These are phyloP conservation scores for Aproaerema taeniolella DNA, from an alignment of 2,888 invertebrate species.

Conservation along the genomic window DNA sequence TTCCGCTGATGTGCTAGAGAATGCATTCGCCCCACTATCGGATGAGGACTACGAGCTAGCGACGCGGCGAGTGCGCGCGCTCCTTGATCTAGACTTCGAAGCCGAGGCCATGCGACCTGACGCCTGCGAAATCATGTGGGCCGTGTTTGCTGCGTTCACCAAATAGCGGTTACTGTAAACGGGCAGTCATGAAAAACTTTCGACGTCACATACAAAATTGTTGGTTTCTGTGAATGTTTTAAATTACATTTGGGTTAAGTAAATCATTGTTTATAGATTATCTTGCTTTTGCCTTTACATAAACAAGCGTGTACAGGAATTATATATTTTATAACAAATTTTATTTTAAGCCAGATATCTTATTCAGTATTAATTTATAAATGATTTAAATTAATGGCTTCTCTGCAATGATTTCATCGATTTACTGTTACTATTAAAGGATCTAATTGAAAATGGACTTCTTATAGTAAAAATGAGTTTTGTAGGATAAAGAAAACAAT, in stretches of 20 bases:
- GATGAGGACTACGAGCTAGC: slow-evolving; percentile 99
- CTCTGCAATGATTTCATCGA: no score
- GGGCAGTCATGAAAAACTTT: slow-evolving; percentile 16
- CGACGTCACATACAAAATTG: slow-evolving; percentile 2
- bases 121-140: slow-evolving; percentile 97
- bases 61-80: slow-evolving; percentile 96
- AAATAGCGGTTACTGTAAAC: slow-evolving; percentile 83
- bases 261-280: background rate
- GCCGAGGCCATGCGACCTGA: slow-evolving; percentile 94
- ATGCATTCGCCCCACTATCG: slow-evolving; percentile 98
- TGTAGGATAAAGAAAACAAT: no score
- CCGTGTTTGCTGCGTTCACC: slow-evolving; percentile 98
- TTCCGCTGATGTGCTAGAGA: slow-evolving; percentile 98
- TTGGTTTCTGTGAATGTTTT: background rate
- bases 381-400: no score
- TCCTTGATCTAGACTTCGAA: slow-evolving; percentile 98
- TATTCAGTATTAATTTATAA: slow-evolving; percentile 6
- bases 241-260: background rate
- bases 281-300: background rate
- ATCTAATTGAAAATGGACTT: no score
- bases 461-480: no score
- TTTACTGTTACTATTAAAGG: no score
- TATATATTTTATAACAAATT: background rate
- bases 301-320: slow-evolving; percentile 7
- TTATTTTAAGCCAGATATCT: slow-evolving; percentile 3